A percentile compares a stretch with the other conserved stretches of the same genome.
Conservation (phyloP, 2,797 vertebrate genomes). For the Momotus momota region DNA sequence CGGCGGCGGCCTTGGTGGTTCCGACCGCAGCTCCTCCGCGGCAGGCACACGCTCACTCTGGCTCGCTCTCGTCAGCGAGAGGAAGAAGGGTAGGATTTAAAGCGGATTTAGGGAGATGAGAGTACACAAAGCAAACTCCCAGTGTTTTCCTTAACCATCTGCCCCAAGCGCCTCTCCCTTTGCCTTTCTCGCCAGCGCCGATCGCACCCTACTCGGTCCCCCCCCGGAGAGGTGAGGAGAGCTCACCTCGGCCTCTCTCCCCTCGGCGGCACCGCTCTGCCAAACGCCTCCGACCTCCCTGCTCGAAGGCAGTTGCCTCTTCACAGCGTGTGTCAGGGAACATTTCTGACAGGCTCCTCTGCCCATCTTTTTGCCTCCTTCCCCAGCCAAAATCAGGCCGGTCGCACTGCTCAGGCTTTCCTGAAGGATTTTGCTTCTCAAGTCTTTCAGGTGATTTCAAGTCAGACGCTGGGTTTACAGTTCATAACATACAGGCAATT, state of each 20-base stretch:
- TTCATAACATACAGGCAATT: not conserved
- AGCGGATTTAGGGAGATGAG: not conserved
- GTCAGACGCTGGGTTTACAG: not conserved
- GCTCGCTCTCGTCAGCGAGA: not conserved
- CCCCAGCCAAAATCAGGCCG: not conserved
- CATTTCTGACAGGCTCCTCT: not conserved
- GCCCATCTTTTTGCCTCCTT: not conserved
- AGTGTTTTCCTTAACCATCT: not conserved
- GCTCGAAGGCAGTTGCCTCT: not conserved
- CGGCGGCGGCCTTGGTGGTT: not conserved
- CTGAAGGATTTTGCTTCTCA: not conserved
- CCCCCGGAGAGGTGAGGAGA: not conserved
- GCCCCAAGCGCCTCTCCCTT: not conserved
- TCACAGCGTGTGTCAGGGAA: not conserved
- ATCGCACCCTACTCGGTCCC: not conserved
- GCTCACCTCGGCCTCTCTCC: not conserved
- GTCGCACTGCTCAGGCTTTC: not conserved
- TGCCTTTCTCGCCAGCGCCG: not conserved
- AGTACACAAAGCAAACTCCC: not conserved
- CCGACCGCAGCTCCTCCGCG: not conserved
- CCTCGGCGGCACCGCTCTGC: not conserved
- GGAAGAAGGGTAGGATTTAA: not conserved
- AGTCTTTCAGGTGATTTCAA: not conserved
- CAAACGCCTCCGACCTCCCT: not conserved
- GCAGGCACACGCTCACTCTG: not conserved